Conservation (phyloP, 2,888 invertebrate genomes). For the Graphium colonna region DNA sequence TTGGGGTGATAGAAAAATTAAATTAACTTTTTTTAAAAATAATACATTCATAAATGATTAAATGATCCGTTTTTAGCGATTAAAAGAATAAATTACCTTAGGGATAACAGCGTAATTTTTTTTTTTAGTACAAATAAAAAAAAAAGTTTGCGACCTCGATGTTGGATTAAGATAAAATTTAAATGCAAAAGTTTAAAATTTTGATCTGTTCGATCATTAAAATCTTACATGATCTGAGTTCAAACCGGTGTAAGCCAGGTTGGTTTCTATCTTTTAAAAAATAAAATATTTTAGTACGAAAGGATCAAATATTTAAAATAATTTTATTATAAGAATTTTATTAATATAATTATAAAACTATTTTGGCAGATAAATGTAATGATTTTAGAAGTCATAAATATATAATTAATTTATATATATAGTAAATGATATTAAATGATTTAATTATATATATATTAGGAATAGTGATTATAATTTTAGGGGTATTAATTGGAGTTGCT, state of each 20-base stretch:
- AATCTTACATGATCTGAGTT: slow-evolving; percentile 94
- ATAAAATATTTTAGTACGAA: slow-evolving; percentile 87
- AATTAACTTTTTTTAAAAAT: slow-evolving; percentile 60
- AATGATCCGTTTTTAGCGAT: slow-evolving; percentile 67
- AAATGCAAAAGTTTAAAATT: slow-evolving; percentile 83
- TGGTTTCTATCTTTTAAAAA: slow-evolving; percentile 88
- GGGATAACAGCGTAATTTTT: slow-evolving; percentile 30
- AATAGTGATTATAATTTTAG: slow-evolving; percentile 77
- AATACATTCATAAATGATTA: slow-evolving; percentile 40
- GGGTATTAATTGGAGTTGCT: slow-evolving; percentile 82
- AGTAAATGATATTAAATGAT: slow-evolving; percentile 67
- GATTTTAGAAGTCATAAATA: slow-evolving; percentile 84
- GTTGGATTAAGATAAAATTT: slow-evolving; percentile 89
- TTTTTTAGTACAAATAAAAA: slow-evolving; percentile 86
- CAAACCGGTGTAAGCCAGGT: slow-evolving; percentile 91
- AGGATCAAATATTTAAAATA: slow-evolving; percentile 83
- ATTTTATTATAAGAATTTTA: slow-evolving; percentile 61
- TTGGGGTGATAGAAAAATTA: slow-evolving; percentile 79
- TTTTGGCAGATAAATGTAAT: slow-evolving; percentile 85
- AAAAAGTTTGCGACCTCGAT: slow-evolving; percentile 92
- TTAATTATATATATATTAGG: slow-evolving; percentile 58
- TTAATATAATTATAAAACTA: slow-evolving; percentile 50
- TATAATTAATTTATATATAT: slow-evolving; percentile 77
- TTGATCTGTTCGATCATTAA: slow-evolving; percentile 91
- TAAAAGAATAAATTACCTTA: slow-evolving; percentile 46